phyloP scores from a whole-genome alignment of 2,113 vertebrate genomes.

The Corydoras sp. region DNA sequence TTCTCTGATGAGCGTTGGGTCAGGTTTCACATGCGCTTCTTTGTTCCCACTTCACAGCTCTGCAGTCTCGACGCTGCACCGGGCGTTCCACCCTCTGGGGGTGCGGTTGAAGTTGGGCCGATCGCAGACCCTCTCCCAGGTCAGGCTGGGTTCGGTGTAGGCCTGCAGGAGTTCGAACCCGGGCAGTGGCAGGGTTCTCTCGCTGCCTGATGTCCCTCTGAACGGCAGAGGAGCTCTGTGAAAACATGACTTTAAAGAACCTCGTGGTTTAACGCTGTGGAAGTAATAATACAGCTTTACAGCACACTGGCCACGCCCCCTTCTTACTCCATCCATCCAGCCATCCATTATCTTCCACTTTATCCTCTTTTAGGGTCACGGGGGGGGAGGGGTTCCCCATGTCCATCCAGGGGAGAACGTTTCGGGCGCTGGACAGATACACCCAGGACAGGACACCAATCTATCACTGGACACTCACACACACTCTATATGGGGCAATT shows the following conservation, averaged over 20 bases:
- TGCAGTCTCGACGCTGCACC: background rate
- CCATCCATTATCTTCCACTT: no score
- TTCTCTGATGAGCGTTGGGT: background rate
- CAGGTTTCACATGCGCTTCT: background rate
- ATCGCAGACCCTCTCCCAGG: conserved; percentile 65
- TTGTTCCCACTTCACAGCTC: conserved; percentile 4
- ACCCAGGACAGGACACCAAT: no score
- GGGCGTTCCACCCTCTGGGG: conserved; percentile 65
- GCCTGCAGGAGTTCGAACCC: conserved; percentile 49
- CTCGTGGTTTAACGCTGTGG: background rate
- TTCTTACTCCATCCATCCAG: no score
- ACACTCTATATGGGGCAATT: no score
- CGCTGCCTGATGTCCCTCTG: conserved; percentile 51
- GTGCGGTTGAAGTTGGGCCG: conserved; percentile 76
- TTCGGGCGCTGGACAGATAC: no score
- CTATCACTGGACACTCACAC: no score
- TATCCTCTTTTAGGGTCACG: no score
- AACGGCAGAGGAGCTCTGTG: conserved; percentile 71
- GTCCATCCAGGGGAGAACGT: no score
- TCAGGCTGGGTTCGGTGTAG: conserved; percentile 52
- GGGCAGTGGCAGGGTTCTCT: conserved; percentile 37
- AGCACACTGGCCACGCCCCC: no score
- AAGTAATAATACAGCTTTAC: no score
- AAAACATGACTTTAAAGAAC: background rate
- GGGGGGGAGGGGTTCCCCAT: no score